Evolutionary conservation across 2,113 vertebrate species (phyloP), one percentile per base, ranked within the genome.

Genomic region (Anolis carolinensis): DNA sequence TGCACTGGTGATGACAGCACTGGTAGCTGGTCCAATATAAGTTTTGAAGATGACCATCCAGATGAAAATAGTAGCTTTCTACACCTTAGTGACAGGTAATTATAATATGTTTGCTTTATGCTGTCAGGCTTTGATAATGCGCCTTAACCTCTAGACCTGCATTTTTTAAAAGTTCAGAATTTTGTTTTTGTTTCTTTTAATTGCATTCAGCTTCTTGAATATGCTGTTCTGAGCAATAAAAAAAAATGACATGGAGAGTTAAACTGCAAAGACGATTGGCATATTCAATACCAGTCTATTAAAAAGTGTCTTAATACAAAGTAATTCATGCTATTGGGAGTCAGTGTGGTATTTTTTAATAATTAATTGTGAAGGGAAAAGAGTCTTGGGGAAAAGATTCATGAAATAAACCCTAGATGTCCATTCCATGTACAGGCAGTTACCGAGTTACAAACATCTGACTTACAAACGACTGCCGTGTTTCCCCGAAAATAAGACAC

Each of bases 1-100:
- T 99, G 98, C 87, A 96, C 98, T 48, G 98, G 98, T 80, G 99
- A 99, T 21, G 99, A 99, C 93, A 99, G 99, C 94, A 97, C 98
- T 73, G 98, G 98, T 30, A 99, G 99, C 93, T 99, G 99, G 99
- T 99, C 98, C 78, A 98, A 98, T 94, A 94, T 99, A 90, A 99
- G 99, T 95, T 99, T 99, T 88, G 98, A 99, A 95, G 99, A 99
- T 85, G 98, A 99, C 63, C 98, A 98, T 84, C 97, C 95, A 52
- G 98, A 99, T 87, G 98, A 99, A 89, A 99, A 95, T 95, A 99
- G 98, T 96, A 99, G 99, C 95, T 99, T 99, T 93, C 98, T 99
- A 92, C 99, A 99, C 89, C 96, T 99, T 82, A 99, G 99, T 91
- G 99, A 99, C 96, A 99, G 99, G 99, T 99, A 96, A 93, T 52